Base-by-base conservation (phyloP, 2,888 invertebrate genomes). In the Drosophila phalerata region DNA sequence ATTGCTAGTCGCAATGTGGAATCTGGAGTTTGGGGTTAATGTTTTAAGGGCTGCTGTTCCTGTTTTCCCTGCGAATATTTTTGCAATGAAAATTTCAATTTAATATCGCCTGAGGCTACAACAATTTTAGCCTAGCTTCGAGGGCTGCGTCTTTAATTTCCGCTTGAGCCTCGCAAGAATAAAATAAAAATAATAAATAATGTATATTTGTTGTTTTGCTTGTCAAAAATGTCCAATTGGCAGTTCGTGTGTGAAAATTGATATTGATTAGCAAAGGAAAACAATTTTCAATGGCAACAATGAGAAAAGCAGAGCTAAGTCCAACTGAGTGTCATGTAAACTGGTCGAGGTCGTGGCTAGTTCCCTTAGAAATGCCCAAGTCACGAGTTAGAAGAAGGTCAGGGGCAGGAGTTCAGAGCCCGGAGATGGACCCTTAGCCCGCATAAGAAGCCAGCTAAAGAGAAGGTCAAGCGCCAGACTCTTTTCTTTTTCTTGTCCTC, bases 21-120 rank as follows among this genome's bases (percentile, higher is more conserved):
- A 32, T 30, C 37, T 13, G n/a, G 52, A 15, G 51, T 30, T 4
- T 15, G 60, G 55, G 69, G 55, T 51, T 61, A 37, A 65, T 69
- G 64, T 65, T 65, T 49, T 49, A 32, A 74, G 53, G 22, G 64
- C 52, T 62, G 13, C 13, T 25, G n/a, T 42, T 56, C 22, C 53
- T 28, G 58, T 56, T 55, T 52, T 38, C 17, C 56, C 63, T 49
- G 64, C 64, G 34, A 64, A 53, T 42, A 43, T 55, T 63, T 75
- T 76, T 47, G 77, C 75, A 81, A 69, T 78, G 79, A 85, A 89
- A 77, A 79, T 79, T 76, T 88, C 85, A 88, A 85, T 85, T 88
- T 89, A 82, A 72, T 81, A 73, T 77, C 40, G 88, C 85, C 85
- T 64, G 65, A 38, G 88, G 85, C 89, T 81, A 28, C 56, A 81